Conservation (phyloP, 2,797 vertebrate genomes). For the Coracias cyanogaster region DNA sequence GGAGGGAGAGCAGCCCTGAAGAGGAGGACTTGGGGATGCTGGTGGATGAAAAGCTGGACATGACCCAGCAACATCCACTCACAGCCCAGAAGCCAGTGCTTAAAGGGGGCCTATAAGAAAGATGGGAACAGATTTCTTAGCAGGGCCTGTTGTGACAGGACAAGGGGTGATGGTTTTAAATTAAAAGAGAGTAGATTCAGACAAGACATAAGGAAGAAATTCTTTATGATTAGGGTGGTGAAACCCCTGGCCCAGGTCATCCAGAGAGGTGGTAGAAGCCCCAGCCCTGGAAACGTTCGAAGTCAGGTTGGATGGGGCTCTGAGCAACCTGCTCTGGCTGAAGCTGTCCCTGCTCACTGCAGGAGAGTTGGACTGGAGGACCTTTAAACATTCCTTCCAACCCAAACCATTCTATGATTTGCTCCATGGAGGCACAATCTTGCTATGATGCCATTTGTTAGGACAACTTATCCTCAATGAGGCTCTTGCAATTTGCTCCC, state of each 20-base stretch:
- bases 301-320: not conserved
- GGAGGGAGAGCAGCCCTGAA: not conserved
- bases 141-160: not conserved
- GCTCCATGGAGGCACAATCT: not conserved
- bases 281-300: not conserved
- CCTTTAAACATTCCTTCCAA: not conserved
- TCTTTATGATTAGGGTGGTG: not conserved
- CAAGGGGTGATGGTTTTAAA: not conserved
- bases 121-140: no score
- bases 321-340: not conserved
- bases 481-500: not conserved
- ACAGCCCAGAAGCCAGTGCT: no score
- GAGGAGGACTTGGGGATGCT: not conserved
- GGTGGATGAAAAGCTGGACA: not conserved
- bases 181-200: not conserved
- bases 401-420: not conserved
- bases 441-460: not conserved
- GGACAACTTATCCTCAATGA: rapidly evolving
- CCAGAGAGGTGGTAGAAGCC: not conserved
- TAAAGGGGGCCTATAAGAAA: no score
- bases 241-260: not conserved
- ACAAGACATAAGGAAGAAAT: not conserved
- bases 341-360: not conserved
- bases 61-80: no score
- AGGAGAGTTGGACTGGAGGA: not conserved